Base-by-base conservation (phyloP, 1,140 invertebrate species). In the Melipona quadrifasciata region DNA sequence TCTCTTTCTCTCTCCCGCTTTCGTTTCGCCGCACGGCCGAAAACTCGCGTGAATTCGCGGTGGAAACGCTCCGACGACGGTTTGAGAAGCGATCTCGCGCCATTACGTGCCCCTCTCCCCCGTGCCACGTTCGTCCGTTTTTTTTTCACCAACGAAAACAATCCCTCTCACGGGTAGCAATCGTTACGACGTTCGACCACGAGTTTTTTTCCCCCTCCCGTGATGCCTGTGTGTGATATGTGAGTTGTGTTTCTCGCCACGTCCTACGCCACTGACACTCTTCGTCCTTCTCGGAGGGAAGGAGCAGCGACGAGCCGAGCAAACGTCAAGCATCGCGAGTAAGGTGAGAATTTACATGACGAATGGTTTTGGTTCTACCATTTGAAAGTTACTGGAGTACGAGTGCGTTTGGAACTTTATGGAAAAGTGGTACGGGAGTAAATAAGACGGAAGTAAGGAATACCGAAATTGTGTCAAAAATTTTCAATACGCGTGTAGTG, bases 141-240 rank as follows among this genome's bases (percentile, higher is more conserved):
- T 39, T 39, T 39, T 39, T 71, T 21, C 8, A 61, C 21, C 12
- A 10, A 21, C 65, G 67, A 80, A 34, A 65, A 75, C 55, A n/a
- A 65, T 24, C 12, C 19, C 10, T 55, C 34, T 31, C 34, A 39
- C 81, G 64, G 14, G 12, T 19, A 39, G 39, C 39, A 47, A 16
- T 19, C 12, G 19, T 27, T n/a, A 3, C 51, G 51, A 55, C 31
- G 21, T 14, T 67, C 47, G 71, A 21, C 27, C 51, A 39, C 53
- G n/a, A 58, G 39, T 72, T 53, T 19, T 57, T 14, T 16, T 14
- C 55, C 39, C 39, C 39, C 39, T 2, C 12, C 1, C 67, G 19
- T 21, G 27, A 51, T 61, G 53, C 1, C 71, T 82, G 80, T 71
- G 83, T 67, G 83, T 84, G 83, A 73, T 84, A 80, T 84, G 83